A percentile compares a stretch with the other conserved stretches of the same genome.
These are phyloP conservation scores for Spisula subtruncata DNA, from an alignment of 2,888 invertebrate species.

Conservation along the genomic window DNA sequence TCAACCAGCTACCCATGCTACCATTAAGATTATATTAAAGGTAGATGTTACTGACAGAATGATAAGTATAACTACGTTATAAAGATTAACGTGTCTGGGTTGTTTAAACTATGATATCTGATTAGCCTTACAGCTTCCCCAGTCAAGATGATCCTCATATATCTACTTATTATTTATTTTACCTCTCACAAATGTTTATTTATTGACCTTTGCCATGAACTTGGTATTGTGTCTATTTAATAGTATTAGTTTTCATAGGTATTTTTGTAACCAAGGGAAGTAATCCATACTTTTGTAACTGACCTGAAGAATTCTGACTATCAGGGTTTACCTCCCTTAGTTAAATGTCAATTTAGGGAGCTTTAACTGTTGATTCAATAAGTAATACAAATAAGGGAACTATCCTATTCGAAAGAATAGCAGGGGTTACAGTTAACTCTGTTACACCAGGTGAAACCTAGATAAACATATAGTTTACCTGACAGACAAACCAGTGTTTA, in stretches of 20 bases:
- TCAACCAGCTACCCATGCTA: neutral
- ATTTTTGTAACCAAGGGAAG: neutral
- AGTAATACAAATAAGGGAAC: too few species aligned
- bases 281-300: neutral
- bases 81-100: neutral
- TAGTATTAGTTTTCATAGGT: neutral
- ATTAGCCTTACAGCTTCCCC: neutral
- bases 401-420: too few species aligned
- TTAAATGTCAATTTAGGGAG: neutral
- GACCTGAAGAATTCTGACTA: neutral
- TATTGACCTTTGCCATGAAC: neutral
- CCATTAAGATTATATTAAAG: neutral
- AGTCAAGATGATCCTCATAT: conserved; percentile 10
- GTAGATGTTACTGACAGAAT: neutral
- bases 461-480: too few species aligned
- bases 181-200: conserved; percentile 8
- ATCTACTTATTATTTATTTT: neutral
- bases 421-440: too few species aligned
- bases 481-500: too few species aligned
- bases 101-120: neutral
- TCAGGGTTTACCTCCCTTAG: neutral
- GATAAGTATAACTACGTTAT: neutral
- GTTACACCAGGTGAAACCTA: too few species aligned
- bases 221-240: neutral
- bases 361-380: too few species aligned